Conservation (phyloP, 1,140 invertebrate genomes). For the Steinernema feltiae region DNA sequence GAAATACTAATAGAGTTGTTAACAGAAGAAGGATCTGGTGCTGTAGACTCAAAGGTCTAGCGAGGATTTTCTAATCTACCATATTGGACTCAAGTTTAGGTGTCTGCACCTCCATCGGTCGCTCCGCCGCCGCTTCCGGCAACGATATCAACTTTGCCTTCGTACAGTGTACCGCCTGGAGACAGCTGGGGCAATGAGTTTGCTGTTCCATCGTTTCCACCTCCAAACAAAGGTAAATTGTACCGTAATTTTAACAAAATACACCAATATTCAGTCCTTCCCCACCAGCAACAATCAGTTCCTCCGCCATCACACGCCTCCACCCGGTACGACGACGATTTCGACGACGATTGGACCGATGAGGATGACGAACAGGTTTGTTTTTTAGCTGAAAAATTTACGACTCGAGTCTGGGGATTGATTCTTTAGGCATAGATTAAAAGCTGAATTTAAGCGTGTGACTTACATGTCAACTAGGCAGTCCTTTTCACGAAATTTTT, state of each 20-base stretch:
- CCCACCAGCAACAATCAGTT: constrained; percentile 4
- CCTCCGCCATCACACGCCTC: constrained; percentile 12
- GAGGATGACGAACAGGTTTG: constrained; percentile 48
- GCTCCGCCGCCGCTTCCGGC: constrained; percentile 30
- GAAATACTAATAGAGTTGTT: not conserved
- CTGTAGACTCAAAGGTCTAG: constrained; percentile 1
- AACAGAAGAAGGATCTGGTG: not conserved
- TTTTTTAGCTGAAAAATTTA: constrained; percentile 8
- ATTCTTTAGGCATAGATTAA: too few relatives aligned
- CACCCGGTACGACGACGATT: constrained; percentile 43
- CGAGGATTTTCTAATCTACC: constrained; percentile 15
- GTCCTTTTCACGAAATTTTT: not conserved
- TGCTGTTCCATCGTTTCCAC: constrained; percentile 22
- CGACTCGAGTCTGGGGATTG: too few relatives aligned
- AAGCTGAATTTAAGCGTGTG: too few relatives aligned
- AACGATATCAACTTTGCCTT: not conserved
- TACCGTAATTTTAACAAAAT: not conserved
- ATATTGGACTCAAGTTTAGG: not conserved
- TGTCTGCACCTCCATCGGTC: constrained; percentile 25
- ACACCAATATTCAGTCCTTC: constrained; percentile 23
- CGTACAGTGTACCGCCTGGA: constrained; percentile 5
- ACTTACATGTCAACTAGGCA: not conserved
- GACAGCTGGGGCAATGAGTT: constrained; percentile 36
- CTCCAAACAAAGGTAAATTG: constrained; percentile 17
- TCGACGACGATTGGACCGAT: constrained; percentile 57